phyloP scores from a whole-genome alignment of 2,797 vertebrate species.

The Karalla daura region DNA sequence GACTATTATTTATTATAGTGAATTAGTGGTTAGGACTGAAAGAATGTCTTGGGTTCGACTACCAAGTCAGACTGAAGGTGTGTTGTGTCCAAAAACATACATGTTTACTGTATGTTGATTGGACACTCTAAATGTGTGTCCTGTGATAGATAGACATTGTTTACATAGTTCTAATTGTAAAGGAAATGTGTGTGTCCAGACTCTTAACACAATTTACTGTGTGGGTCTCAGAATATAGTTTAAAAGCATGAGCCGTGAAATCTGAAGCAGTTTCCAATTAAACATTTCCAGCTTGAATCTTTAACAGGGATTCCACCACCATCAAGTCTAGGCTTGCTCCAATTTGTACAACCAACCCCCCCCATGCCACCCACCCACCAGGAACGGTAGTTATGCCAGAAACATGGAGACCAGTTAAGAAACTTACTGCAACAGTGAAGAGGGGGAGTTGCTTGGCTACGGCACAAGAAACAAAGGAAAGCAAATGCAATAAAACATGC shows the following conservation, averaged over 20 bases:
- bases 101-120: too few species aligned
- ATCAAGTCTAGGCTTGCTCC: constrained; percentile 19
- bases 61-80: too few species aligned
- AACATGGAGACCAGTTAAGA: constrained; percentile 33
- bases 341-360: not conserved
- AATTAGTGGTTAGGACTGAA: too few species aligned
- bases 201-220: not conserved
- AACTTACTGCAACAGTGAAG: constrained; percentile 32
- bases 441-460: constrained; percentile 74
- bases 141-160: too few species aligned
- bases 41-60: too few species aligned
- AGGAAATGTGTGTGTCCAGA: not conserved
- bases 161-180: not conserved
- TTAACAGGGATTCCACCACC: constrained; percentile 7
- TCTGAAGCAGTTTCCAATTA: not conserved
- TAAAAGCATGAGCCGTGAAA: not conserved
- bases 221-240: not conserved
- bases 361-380: not conserved
- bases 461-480: constrained; percentile 67
- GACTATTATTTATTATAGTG: too few species aligned
- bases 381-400: constrained; percentile 32
- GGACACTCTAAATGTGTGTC: too few species aligned
- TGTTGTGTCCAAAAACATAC: too few species aligned
- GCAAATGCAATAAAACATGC: constrained; percentile 75
- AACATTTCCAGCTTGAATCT: not conserved